A percentile compares a stretch with the other conserved stretches of the same genome.
These are phyloP conservation scores for Lepidurus couesii DNA, from an alignment of 1,140 invertebrate genomes.

Conservation along the genomic window DNA sequence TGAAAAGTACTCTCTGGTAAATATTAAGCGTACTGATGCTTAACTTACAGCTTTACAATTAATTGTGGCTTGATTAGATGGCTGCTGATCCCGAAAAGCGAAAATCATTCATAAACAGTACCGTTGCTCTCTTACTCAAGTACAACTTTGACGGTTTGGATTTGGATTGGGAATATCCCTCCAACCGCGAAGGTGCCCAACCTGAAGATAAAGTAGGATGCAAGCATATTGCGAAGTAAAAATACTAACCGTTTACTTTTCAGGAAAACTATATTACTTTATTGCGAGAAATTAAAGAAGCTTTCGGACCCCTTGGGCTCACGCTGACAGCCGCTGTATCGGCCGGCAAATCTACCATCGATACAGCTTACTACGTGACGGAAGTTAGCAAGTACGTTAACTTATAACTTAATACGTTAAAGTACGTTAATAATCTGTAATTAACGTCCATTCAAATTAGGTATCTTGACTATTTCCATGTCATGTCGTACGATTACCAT, in stretches of 20 bases:
- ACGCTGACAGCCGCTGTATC: constrained; percentile 42
- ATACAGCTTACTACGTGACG: constrained; percentile 1
- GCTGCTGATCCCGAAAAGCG: constrained; percentile 49
- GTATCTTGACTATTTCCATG: constrained; percentile 44
- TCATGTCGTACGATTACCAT: constrained; percentile 69
- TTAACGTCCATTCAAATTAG: constrained; percentile 43
- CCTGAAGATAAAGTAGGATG: constrained; percentile 42
- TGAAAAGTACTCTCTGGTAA: constrained; percentile 45
- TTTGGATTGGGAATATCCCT: constrained; percentile 75
- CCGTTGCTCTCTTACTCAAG: constrained; percentile 53
- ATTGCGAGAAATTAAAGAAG: constrained; percentile 40
- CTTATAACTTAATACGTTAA: neutral
- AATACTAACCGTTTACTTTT: too few species aligned
- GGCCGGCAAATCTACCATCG: constrained; percentile 38
- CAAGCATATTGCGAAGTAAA: neutral
- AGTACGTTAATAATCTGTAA: constrained; percentile 42
- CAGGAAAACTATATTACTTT: constrained; percentile 41
- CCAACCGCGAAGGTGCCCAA: constrained; percentile 54
- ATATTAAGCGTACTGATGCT: neutral
- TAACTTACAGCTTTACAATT: neutral
- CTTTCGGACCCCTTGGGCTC: constrained; percentile 39
- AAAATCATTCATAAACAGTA: constrained; percentile 54
- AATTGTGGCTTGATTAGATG: constrained; percentile 43
- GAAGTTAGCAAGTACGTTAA: constrained; percentile 16
- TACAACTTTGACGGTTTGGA: constrained; percentile 73